These are phyloP conservation scores for Sphyrna mokarran DNA, from an alignment of 2,113 vertebrate species.

Conservation along the genomic window DNA sequence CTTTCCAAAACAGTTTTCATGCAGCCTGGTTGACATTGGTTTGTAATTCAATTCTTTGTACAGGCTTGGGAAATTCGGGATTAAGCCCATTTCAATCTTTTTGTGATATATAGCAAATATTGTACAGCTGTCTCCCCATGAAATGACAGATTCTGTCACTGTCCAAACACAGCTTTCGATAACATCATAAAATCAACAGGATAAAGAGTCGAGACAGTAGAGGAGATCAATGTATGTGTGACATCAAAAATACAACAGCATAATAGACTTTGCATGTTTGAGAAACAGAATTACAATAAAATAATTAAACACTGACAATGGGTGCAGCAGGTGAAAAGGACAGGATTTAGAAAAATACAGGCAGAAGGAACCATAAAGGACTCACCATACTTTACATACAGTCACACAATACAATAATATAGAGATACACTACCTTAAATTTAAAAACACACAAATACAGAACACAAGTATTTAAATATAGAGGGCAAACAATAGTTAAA, in stretches of 20 bases:
- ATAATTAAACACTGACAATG: not conserved
- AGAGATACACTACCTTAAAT: not conserved
- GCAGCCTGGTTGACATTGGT: not conserved
- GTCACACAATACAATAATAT: not conserved
- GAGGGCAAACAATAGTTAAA: not conserved
- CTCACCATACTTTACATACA: not conserved
- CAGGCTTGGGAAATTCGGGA: not conserved
- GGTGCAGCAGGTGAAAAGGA: constrained; percentile 9
- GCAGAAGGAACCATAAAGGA: not conserved
- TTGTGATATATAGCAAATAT: constrained; percentile 10
- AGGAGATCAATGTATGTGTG: too few species aligned
- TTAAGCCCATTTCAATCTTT: not conserved
- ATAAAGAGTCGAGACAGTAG: not conserved
- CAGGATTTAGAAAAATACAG: not conserved
- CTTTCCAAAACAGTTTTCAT: not conserved
- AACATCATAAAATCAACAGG: not conserved
- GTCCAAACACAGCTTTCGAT: constrained; percentile 1
- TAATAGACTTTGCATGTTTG: not conserved
- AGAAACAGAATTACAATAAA: not conserved
- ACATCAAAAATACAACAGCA: not conserved
- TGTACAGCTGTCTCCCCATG: not conserved
- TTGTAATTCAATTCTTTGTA: not conserved
- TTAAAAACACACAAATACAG: not conserved
- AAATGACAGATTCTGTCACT: not conserved
- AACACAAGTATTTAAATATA: not conserved